Evolutionary conservation across 1,140 invertebrate genomes (phyloP).

Genomic region (Ctenoplectra terminalis): DNA sequence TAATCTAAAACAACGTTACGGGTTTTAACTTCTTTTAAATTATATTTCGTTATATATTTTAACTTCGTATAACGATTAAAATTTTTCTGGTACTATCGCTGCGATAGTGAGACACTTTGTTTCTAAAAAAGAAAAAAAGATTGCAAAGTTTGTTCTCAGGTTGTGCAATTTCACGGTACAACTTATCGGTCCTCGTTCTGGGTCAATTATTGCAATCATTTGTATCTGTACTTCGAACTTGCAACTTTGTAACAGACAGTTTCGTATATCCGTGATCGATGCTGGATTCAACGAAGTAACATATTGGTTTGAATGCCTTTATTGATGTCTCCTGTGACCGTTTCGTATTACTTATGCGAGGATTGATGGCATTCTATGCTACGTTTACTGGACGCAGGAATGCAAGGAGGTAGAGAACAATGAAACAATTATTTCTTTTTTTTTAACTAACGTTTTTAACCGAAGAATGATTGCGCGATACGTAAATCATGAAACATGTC

Average conservation of each 20-base stretch:
- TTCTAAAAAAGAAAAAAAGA: neutral
- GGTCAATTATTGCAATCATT: neutral
- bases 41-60: neutral
- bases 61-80: neutral
- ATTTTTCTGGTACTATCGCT: neutral
- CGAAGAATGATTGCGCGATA: too few species aligned
- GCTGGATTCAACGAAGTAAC: neutral
- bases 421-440: neutral
- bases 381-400: neutral
- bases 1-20: neutral
- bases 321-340: neutral
- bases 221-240: neutral
- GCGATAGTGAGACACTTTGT: neutral
- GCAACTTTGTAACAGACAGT: neutral
- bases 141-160: too few species aligned
- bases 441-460: too few species aligned
- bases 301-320: neutral
- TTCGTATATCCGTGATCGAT: conserved; percentile 8
- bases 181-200: neutral
- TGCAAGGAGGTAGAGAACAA: neutral
- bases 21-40: neutral
- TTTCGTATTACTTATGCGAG: neutral
- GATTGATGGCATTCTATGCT: neutral
- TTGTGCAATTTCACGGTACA: neutral
- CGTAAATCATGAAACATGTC: too few species aligned